phyloP scores from a whole-genome alignment of 1,140 invertebrate genomes.

The Cyphomyrmex costatus region DNA sequence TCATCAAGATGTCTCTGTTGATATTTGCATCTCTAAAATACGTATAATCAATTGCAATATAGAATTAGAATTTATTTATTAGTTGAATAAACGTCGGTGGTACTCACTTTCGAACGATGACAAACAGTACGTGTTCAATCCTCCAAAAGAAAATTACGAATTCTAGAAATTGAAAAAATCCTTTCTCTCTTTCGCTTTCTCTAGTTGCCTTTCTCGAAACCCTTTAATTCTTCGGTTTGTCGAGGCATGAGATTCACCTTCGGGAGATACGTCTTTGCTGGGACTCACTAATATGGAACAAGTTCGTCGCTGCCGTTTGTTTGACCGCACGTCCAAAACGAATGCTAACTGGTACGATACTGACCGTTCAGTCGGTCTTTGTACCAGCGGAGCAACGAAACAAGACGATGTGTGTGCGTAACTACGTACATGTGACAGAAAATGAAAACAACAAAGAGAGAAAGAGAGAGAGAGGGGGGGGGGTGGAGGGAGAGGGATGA shows the following conservation, averaged over 20 bases:
- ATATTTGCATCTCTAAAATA: not conserved
- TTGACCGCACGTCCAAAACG: conserved; percentile 58
- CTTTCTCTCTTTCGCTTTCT: not conserved
- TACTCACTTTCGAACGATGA: conserved; percentile 15
- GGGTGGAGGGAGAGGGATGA: not conserved
- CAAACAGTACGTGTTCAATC: not conserved
- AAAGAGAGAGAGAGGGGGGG: not conserved
- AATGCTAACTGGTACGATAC: conserved; percentile 69
- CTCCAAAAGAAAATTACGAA: not conserved
- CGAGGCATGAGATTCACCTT: conserved; percentile 8
- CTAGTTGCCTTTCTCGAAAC: not conserved
- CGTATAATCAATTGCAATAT: not conserved
- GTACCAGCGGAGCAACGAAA: conserved; percentile 57
- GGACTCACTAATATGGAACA: conserved; percentile 17
- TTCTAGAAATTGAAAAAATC: not conserved
- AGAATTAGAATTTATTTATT: conserved; percentile 1
- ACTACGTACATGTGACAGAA: conserved; percentile 38
- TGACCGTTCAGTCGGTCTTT: conserved; percentile 58
- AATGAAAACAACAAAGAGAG: conserved; percentile 5
- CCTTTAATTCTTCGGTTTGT: not conserved
- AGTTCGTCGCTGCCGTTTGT: conserved; percentile 20
- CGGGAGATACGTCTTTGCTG: not conserved
- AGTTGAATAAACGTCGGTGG: not conserved
- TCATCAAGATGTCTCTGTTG: not conserved
- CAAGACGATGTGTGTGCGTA: conserved; percentile 13